These are phyloP conservation scores for Pelodiscus sinensis DNA, from an alignment of 2,113 vertebrate genomes.

Conservation along the genomic window DNA sequence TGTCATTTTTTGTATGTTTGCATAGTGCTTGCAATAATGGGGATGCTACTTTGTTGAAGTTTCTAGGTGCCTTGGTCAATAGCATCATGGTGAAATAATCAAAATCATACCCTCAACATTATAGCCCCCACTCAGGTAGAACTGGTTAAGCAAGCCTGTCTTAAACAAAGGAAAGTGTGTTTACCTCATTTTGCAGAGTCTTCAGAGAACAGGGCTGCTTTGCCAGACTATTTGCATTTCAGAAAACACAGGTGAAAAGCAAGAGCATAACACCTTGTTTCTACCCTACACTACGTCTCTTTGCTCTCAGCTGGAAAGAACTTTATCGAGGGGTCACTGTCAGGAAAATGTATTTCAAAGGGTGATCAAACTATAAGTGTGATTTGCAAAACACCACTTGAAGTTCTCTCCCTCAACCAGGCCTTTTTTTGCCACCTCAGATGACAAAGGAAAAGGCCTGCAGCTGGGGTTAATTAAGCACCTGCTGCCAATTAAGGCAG, in stretches of 20 bases:
- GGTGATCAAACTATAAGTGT: background rate
- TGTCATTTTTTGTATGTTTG: too few species aligned
- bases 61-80: too few species aligned
- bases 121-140: background rate
- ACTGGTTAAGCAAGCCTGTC: background rate
- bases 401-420: background rate
- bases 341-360: background rate
- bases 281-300: background rate
- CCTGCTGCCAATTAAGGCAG: too few species aligned
- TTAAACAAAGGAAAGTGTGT: background rate
- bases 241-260: background rate
- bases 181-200: background rate
- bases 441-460: background rate
- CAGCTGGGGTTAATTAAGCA: too few species aligned
- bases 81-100: background rate
- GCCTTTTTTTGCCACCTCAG: background rate
- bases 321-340: background rate
- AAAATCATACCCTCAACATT: background rate
- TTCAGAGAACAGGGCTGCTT: background rate
- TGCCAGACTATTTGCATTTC: too few species aligned
- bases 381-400: background rate
- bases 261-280: background rate
- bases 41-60: too few species aligned
- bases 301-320: background rate
- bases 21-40: too few species aligned